Percentiles rank a stretch among this genome's conserved stretches.
phyloP scores from a whole-genome alignment of 2,888 invertebrate genomes.

The Ormyrus thymus region DNA sequence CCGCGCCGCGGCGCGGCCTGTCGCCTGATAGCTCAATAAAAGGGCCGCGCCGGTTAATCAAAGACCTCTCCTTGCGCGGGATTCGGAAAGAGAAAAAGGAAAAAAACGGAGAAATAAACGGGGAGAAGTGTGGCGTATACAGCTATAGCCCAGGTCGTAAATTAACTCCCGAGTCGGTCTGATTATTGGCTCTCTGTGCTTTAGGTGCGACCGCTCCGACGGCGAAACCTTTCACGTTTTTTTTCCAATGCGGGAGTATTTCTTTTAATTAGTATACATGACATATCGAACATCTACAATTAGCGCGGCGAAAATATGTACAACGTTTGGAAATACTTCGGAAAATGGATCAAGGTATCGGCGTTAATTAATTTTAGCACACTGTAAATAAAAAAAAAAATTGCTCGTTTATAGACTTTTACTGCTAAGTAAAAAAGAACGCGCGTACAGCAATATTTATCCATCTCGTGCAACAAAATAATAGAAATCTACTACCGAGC shows the following conservation, averaged over 20 bases:
- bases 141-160: background rate
- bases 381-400: too few species aligned
- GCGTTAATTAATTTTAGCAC: too few species aligned
- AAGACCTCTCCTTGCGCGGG: conserved; percentile 7
- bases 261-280: conserved; percentile 50
- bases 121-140: too few species aligned
- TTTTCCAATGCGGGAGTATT: conserved; percentile 17
- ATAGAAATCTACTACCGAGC: too few species aligned
- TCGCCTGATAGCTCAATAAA: conserved; percentile 50
- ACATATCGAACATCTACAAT: conserved; percentile 33
- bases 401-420: too few species aligned
- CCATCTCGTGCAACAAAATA: too few species aligned
- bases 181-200: conserved; percentile 10
- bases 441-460: too few species aligned
- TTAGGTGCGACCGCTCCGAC: background rate
- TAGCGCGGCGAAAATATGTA: conserved; percentile 16
- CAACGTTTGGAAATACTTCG: too few species aligned
- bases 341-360: too few species aligned
- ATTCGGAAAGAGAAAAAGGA: background rate
- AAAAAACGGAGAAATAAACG: background rate
- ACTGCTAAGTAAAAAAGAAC: too few species aligned
- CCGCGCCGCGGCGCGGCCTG: background rate
- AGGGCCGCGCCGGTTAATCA: conserved; percentile 32
- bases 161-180: conserved; percentile 16
- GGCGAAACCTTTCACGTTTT: background rate